Evolutionary conservation across 2,797 vertebrate genomes (phyloP).

Genomic region (Capromys pilorides): DNA sequence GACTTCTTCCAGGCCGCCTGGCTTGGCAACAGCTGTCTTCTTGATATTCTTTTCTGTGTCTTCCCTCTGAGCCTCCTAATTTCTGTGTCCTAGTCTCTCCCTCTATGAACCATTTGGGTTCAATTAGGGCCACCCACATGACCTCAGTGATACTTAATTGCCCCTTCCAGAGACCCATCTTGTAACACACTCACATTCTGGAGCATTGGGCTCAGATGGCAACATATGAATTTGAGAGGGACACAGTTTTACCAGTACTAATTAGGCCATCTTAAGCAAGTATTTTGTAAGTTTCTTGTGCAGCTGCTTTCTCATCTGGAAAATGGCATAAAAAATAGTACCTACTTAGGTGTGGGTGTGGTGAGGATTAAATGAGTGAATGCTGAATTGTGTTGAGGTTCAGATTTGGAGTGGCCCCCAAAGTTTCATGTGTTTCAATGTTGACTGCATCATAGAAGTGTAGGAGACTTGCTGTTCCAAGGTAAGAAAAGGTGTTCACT

Average conservation of each 20-base stretch:
- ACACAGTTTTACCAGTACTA: not conserved
- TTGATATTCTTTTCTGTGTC: not conserved
- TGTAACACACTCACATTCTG: not conserved
- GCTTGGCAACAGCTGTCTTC: not conserved
- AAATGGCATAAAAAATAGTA: not conserved
- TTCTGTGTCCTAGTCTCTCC: not conserved
- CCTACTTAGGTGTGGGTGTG: not conserved
- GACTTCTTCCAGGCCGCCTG: not conserved
- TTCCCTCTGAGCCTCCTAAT: not conserved
- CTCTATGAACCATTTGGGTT: not conserved
- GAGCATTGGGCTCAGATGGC: not conserved
- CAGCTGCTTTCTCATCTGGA: conserved; percentile 25
- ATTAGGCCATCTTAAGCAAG: not conserved
- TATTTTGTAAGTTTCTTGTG: conserved; percentile 3
- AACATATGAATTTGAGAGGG: not conserved
- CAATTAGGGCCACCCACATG: not conserved
- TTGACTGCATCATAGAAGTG: not conserved
- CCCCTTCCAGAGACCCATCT: not conserved
- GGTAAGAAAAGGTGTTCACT: not conserved
- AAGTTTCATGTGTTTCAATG: not conserved
- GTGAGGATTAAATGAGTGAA: not conserved
- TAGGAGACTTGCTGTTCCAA: not conserved
- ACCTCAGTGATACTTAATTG: conserved; percentile 5
- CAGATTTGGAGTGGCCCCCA: not conserved
- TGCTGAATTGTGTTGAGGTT: not conserved